phyloP scores from a whole-genome alignment of 2,888 invertebrate species.

The Phania funesta region DNA sequence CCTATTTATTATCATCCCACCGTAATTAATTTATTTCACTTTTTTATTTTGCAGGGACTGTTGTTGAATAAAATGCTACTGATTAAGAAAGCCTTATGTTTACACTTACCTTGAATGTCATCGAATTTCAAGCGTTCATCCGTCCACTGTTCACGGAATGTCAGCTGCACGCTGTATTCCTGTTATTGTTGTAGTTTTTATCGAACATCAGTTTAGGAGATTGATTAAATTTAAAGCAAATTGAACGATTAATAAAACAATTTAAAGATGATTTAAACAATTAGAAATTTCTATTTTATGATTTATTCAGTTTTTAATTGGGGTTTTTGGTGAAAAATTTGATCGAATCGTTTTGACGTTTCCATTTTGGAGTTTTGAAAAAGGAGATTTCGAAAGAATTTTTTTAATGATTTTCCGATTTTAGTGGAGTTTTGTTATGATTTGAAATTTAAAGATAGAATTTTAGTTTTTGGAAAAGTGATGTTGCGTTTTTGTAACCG shows the following conservation, averaged over 20 bases:
- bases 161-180: conserved; percentile 99
- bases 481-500: conserved; percentile 44
- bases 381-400: conserved; percentile 37
- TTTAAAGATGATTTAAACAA: background rate
- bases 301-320: conserved; percentile 33
- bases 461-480: conserved; percentile 30
- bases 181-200: conserved; percentile 75
- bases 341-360: conserved; percentile 56
- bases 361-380: conserved; percentile 40
- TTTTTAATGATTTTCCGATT: conserved; percentile 27
- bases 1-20: too few species aligned
- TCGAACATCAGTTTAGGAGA: background rate
- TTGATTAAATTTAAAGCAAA: conserved; percentile 20
- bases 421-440: conserved; percentile 32
- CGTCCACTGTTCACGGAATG: conserved; percentile 98
- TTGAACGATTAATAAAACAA: conserved; percentile 19
- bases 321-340: conserved; percentile 47
- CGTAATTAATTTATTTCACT: too few species aligned
- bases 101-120: conserved; percentile 88
- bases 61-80: background rate
- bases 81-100: background rate
- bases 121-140: conserved; percentile 95
- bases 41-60: too few species aligned
- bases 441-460: conserved; percentile 34
- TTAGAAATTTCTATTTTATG: background rate